Evolutionary conservation across 2,113 vertebrate genomes (phyloP).

Genomic region (Australoheros scitulus): DNA sequence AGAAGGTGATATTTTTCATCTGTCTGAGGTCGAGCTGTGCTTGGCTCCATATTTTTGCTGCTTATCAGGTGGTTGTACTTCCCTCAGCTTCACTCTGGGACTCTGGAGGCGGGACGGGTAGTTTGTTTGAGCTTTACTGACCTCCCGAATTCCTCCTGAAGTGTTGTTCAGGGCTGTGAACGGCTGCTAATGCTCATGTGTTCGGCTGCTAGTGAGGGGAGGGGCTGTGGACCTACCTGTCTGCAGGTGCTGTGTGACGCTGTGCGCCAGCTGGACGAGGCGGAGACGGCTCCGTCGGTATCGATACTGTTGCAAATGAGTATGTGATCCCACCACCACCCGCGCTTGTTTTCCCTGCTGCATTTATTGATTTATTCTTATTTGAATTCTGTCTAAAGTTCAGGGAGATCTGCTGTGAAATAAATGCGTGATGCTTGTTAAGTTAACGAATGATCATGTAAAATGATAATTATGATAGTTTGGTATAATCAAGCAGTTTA

Average conservation of each 20-base stretch:
- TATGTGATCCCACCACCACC: not conserved
- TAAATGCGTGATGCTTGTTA: not conserved
- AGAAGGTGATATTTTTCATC: too few species aligned
- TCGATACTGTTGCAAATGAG: too few species aligned
- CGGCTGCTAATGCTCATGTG: not conserved
- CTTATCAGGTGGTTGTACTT: not conserved
- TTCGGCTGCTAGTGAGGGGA: not conserved
- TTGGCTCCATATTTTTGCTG: too few species aligned
- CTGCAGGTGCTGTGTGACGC: not conserved
- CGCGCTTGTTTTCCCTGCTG: rapidly evolving
- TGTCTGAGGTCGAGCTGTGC: too few species aligned
- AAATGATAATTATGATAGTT: not conserved
- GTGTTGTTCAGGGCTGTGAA: not conserved
- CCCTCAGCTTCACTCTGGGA: not conserved
- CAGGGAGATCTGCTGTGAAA: not conserved
- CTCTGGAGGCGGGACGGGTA: not conserved
- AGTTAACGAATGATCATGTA: not conserved
- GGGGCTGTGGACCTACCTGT: not conserved
- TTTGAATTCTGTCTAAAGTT: not conserved
- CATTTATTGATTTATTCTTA: not conserved
- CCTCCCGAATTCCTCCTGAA: not conserved
- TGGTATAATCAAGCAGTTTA: not conserved
- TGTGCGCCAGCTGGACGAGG: too few species aligned
- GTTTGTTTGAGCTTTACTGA: not conserved
- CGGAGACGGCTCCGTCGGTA: too few species aligned